Evolutionary conservation across 2,113 vertebrate genomes (phyloP), one percentile per base, ranked within the genome.

Genomic region (Falcunculus frontatus): DNA sequence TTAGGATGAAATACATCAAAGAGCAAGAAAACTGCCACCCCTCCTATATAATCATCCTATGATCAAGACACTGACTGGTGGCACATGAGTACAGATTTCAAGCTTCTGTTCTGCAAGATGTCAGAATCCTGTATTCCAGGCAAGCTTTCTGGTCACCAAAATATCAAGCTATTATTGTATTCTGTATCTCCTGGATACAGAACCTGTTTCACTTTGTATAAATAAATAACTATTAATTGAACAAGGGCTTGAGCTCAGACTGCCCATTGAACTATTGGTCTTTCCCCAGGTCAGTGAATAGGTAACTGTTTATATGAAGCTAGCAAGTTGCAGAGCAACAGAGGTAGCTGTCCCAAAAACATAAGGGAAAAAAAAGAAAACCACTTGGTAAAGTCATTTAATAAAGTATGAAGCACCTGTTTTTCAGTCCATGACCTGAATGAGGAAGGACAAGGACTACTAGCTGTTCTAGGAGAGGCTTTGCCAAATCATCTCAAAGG

Each of bases 221-320:
- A 94, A 92, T 89, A 95, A 94, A 86, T 93, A 92, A 79, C 92
- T 87, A 84, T 84, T 72, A 60, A 68, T 92, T 94, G 84, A 92
- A 72, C 49, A 72, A 75, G 77, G 33, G 46, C 52, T 95, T 84
- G 64, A 80, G 89, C 27, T 84, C 73, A 55, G 68, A 42, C 41
- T 82, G 77, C 37, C 74, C 87, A 91, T 33, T 92, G 89, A 85
- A 87, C 73, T 75, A 47, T 75, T 76, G 57, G 56, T 84, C 65
- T 56, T 84, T 95, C 65, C 75, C 60, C 74, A 87, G 56, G 53
- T 8, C 16, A 6, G 39, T 76, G 86, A 90, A 75, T 21, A 89
- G 39, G 25, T 84, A 82, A 95, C 69, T 82, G 27, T 78, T 80
- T 90, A 44, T 84, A 87, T n/a, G 67, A 87, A 72, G 56, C 39